Evolutionary conservation across 2,888 invertebrate species (phyloP).

Genomic region (Ernsta delagoae): DNA sequence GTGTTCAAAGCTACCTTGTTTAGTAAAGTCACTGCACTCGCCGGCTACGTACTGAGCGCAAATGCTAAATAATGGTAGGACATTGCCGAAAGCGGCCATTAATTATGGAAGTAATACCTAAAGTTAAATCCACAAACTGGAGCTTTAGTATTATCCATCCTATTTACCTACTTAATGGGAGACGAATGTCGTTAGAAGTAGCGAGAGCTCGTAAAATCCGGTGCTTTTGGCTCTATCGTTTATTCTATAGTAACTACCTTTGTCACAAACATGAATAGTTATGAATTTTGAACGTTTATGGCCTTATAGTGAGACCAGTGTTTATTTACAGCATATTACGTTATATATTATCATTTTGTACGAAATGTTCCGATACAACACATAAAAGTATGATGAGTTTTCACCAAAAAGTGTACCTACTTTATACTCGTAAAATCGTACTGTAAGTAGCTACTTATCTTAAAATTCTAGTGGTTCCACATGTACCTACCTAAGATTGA

Average conservation of each 20-base stretch:
- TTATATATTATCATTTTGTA: too few species aligned
- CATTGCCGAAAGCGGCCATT: constrained; percentile 62
- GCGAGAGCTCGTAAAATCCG: constrained; percentile 70
- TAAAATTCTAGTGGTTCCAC: too few species aligned
- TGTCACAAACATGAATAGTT: constrained; percentile 9
- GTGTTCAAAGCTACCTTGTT: constrained; percentile 9
- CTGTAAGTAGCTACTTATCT: too few species aligned
- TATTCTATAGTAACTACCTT: constrained; percentile 51
- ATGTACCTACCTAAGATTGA: too few species aligned
- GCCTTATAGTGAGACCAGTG: not conserved
- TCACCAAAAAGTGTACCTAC: too few species aligned
- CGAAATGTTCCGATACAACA: too few species aligned
- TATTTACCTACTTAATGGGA: constrained; percentile 77
- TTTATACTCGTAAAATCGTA: too few species aligned
- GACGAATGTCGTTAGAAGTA: constrained; percentile 79
- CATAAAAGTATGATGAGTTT: too few species aligned
- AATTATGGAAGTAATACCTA: constrained; percentile 66
- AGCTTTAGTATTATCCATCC: constrained; percentile 70
- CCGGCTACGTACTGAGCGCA: constrained; percentile 29
- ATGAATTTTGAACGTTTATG: constrained; percentile 10
- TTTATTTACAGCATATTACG: not conserved
- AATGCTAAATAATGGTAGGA: constrained; percentile 44
- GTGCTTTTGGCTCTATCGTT: constrained; percentile 56
- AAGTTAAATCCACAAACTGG: constrained; percentile 75
- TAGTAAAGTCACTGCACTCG: constrained; percentile 14